Evolutionary conservation across 2,113 vertebrate species (phyloP), one percentile per base, ranked within the genome.

Genomic region (Apteryx owenii): DNA sequence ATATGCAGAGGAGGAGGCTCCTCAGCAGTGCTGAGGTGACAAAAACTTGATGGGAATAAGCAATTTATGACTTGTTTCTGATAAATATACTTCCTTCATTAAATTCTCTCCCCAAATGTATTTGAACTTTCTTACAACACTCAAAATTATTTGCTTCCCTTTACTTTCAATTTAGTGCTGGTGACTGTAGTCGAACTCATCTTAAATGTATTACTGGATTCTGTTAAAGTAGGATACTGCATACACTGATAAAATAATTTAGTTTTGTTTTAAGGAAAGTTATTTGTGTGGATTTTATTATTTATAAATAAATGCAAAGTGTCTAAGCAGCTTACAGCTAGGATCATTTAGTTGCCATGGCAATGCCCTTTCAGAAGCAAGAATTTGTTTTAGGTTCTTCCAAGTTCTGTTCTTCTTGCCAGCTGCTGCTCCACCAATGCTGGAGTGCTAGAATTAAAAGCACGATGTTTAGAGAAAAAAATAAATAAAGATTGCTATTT

Each of bases 321-420:
- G 0, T 94, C 94, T 92, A 98, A 97, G 95, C 80, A 96, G 95
- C 99, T 99, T 98, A 99, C 99, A 99, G 98, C 98, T 99, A 76
- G 99, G 99, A 98, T 99, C 99, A 69, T 98, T 98, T 89, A 99
- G 98, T 98, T 99, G 99, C 99, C 99, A 99, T 46, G 99, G 99
- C 96, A 99, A 98, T 66, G 99, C 98, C 97, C 99, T 99, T 98
- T 99, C 99, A 61, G 99, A 98, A 95, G 99, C 98, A 87, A 99
- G 98, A 97, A 99, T 99, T 98, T 99, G 99, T 97, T 99, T 99
- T 88, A 99, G 99, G 97, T 99, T 99, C 98, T 99, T 99, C 99
- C 99, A 99, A 89, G 99, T 99, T 97, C 99, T 98, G 89, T 99
- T 99, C 98, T 99, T 99, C 98, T 99, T 99, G 96, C 99, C 99